These are phyloP conservation scores for Colletes collaris DNA, from an alignment of 2,888 invertebrate species.

Conservation along the genomic window DNA sequence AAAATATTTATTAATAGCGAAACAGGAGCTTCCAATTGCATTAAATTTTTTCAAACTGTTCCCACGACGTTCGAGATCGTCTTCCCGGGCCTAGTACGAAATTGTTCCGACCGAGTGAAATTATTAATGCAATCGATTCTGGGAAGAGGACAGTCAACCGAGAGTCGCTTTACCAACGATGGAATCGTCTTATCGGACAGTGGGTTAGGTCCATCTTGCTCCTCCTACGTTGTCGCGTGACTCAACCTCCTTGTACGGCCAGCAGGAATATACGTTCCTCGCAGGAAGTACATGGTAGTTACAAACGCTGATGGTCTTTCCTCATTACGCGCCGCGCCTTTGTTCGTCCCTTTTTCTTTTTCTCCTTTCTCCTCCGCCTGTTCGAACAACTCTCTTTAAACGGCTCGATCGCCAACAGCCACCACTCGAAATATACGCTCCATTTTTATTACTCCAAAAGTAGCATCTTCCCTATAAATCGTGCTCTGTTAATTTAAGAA, in stretches of 20 bases:
- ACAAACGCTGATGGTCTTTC: conserved; percentile 52
- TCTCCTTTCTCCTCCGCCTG: background rate
- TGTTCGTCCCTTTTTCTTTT: conserved; percentile 20
- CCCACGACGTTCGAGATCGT: background rate
- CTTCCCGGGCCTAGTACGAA: background rate
- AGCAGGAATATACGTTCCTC: conserved; percentile 44
- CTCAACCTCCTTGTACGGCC: conserved; percentile 69
- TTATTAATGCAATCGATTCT: conserved; percentile 28
- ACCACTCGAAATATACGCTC: background rate
- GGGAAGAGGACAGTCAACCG: background rate
- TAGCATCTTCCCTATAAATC: too few relatives aligned
- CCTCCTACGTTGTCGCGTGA: conserved; percentile 71
- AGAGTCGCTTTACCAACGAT: conserved; percentile 21
- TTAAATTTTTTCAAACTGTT: conserved; percentile 8
- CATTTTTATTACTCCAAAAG: too few relatives aligned
- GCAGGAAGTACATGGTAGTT: conserved; percentile 60
- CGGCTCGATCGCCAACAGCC: background rate
- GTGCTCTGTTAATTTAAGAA: too few relatives aligned
- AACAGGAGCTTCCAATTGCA: too few relatives aligned
- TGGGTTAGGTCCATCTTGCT: conserved; percentile 66
- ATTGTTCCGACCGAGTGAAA: conserved; percentile 10
- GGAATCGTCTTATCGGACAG: conserved; percentile 45
- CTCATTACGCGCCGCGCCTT: conserved; percentile 63
- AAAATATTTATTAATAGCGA: too few relatives aligned
- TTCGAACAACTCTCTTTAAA: conserved; percentile 7